phyloP scores from a whole-genome alignment of 2,113 vertebrate species.

The Nipponia nippon region DNA sequence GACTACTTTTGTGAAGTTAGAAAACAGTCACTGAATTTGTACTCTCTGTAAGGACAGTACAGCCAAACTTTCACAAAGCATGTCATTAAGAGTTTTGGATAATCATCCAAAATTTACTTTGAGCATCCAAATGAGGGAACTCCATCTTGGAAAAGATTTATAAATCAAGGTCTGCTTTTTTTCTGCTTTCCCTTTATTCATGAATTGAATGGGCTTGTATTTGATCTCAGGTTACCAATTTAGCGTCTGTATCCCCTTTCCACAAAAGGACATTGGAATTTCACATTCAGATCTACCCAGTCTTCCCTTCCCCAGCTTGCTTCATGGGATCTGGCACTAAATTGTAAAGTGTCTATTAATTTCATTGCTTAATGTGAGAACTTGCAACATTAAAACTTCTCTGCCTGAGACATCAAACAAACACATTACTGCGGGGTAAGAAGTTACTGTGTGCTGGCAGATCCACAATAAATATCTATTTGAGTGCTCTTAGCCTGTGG shows the following conservation, averaged over 20 bases:
- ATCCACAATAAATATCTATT: slow-evolving; percentile 1
- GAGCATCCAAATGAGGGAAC: neutral
- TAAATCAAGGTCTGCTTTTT: neutral
- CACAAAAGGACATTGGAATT: neutral
- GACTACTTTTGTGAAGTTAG: neutral
- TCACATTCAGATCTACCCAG: neutral
- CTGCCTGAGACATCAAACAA: neutral
- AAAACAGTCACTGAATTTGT: neutral
- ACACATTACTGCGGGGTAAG: neutral
- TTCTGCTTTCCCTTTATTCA: neutral
- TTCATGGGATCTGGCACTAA: neutral
- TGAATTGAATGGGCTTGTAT: neutral
- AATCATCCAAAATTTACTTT: neutral
- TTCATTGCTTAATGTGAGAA: neutral
- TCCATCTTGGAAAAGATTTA: neutral
- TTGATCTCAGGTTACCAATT: neutral
- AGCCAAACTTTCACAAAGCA: neutral
- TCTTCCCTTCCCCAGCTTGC: neutral
- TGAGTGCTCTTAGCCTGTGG: slow-evolving; percentile 13
- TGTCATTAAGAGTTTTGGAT: neutral
- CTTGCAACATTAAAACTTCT: neutral
- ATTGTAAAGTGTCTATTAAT: neutral
- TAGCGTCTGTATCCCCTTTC: neutral
- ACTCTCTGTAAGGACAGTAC: neutral
- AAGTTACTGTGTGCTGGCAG: neutral